Evolutionary conservation across 2,113 vertebrate species (phyloP).

Genomic region (Dolichotis patagonum): DNA sequence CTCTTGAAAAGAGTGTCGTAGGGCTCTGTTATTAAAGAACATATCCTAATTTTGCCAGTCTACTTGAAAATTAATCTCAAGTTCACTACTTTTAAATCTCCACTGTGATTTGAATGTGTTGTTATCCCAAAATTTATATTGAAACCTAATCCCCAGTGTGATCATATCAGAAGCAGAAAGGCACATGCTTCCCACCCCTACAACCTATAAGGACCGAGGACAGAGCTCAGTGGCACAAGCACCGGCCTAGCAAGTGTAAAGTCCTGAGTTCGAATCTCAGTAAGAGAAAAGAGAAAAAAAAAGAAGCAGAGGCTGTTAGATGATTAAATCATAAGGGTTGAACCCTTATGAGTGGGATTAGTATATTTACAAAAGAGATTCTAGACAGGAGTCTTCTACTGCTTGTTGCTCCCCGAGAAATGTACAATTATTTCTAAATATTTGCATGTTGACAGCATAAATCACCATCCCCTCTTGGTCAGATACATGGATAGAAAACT

Average conservation of each 20-base stretch:
- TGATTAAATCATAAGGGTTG: neutral
- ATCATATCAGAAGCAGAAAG: neutral
- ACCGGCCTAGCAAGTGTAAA: too few relatives aligned
- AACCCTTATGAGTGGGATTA: neutral
- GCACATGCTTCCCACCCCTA: too few relatives aligned
- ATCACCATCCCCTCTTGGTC: neutral
- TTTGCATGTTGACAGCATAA: neutral
- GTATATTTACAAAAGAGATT: neutral
- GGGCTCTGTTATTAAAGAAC: neutral
- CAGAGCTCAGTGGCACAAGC: too few relatives aligned
- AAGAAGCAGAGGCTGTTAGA: neutral
- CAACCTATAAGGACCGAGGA: too few relatives aligned
- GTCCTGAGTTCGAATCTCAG: too few relatives aligned
- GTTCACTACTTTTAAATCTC: neutral
- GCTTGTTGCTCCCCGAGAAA: neutral
- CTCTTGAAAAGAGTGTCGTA: neutral
- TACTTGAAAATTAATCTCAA: neutral
- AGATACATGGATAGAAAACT: neutral
- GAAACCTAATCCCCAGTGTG: neutral
- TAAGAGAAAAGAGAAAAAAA: too few relatives aligned
- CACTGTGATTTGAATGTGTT: neutral
- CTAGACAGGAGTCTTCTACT: neutral
- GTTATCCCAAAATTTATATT: neutral
- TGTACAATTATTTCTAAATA: neutral
- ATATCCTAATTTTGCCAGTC: neutral